Evolutionary conservation across 2,797 vertebrate genomes (phyloP).

Genomic region (Pipistrellus pipistrellus): DNA sequence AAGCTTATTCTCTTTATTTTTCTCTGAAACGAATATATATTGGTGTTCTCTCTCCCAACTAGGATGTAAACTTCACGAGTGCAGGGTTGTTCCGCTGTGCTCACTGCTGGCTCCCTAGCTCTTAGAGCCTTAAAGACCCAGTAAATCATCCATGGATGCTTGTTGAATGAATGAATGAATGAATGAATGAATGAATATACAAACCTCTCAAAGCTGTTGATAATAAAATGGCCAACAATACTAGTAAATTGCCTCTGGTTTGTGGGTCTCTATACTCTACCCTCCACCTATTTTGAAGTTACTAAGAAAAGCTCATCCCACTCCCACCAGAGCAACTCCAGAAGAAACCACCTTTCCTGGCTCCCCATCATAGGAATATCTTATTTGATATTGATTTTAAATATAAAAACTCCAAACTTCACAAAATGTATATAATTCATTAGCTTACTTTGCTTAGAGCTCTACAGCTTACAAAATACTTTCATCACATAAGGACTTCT

Average conservation of each 20-base stretch:
- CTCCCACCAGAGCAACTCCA: not conserved
- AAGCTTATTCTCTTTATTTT: not conserved
- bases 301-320: not conserved
- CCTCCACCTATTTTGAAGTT: not conserved
- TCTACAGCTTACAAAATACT: constrained; percentile 1
- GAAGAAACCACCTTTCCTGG: constrained; percentile 35
- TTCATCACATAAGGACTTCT: not conserved
- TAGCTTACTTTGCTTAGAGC: not conserved
- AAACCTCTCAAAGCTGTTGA: not conserved
- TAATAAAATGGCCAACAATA: constrained; percentile 23
- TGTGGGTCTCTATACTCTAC: not conserved
- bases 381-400: constrained; percentile 27
- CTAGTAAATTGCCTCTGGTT: not conserved
- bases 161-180: not conserved
- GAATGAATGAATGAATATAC: not conserved
- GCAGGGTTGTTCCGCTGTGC: not conserved
- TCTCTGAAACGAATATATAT: not conserved
- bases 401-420: constrained; percentile 17
- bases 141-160: not conserved
- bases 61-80: not conserved
- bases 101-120: not conserved
- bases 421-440: not conserved
- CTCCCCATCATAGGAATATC: not conserved
- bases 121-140: not conserved
- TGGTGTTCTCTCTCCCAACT: not conserved